Percentiles rank a stretch among this genome's conserved stretches.
Evolutionary conservation across 2,888 invertebrate genomes (phyloP).

Genomic region (Brachylomia viminalis): DNA sequence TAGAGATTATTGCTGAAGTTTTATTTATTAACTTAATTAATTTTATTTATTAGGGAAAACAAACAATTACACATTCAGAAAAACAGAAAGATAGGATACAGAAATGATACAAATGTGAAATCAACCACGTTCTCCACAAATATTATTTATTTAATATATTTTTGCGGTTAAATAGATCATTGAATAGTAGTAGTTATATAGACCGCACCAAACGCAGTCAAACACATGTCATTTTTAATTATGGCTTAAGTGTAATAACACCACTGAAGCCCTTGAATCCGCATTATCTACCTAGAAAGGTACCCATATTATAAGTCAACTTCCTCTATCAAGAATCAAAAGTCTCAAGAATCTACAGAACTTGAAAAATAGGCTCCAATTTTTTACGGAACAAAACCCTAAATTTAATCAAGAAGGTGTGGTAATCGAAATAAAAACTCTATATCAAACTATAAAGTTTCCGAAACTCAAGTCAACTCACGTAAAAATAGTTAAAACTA

Average conservation of each 20-base stretch:
- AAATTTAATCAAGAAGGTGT: slow-evolving; percentile 22
- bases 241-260: background rate
- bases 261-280: background rate
- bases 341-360: background rate
- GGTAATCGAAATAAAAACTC: slow-evolving; percentile 35
- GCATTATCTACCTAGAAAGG: background rate
- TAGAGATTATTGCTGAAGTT: background rate
- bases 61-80: too few species aligned
- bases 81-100: too few species aligned
- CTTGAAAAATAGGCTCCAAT: background rate
- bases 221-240: too few species aligned
- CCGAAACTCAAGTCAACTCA: slow-evolving; percentile 54
- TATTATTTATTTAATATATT: background rate
- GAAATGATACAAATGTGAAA: too few species aligned
- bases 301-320: background rate
- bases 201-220: background rate
- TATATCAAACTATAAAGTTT: slow-evolving; percentile 40
- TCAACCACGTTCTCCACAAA: too few species aligned
- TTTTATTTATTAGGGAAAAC: too few species aligned
- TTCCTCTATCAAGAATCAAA: background rate
- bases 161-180: too few species aligned
- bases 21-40: too few species aligned
- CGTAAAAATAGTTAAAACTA: slow-evolving; percentile 71
- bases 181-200: background rate
- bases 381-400: background rate